These are phyloP conservation scores for Calephelis perditalis DNA, from an alignment of 2,888 invertebrate genomes.

Conservation along the genomic window DNA sequence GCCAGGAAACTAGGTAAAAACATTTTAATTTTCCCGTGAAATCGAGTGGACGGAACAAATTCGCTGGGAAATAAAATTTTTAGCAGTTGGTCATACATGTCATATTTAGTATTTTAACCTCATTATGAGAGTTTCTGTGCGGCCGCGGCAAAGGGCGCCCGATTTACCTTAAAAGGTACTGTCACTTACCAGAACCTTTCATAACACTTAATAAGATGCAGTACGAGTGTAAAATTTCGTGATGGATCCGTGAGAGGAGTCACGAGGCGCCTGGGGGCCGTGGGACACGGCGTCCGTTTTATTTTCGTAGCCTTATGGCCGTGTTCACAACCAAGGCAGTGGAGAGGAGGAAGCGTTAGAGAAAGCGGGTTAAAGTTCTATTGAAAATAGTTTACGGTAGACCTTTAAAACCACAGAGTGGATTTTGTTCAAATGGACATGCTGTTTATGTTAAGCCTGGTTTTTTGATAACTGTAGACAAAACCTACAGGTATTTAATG, in stretches of 20 bases:
- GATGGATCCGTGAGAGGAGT: constrained; percentile 66
- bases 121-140: constrained; percentile 27
- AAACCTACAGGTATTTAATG: too few species aligned
- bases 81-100: neutral
- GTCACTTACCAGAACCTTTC: constrained; percentile 64
- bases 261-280: constrained; percentile 63
- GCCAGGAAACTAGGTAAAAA: too few species aligned
- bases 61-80: too few species aligned
- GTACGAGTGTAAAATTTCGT: constrained; percentile 65
- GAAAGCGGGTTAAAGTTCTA: neutral
- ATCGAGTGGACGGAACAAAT: too few species aligned
- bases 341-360: neutral
- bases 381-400: neutral
- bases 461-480: too few species aligned
- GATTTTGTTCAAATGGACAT: too few species aligned
- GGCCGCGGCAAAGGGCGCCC: constrained; percentile 40
- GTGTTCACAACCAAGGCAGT: neutral
- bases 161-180: constrained; percentile 57
- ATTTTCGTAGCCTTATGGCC: constrained; percentile 51
- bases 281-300: constrained; percentile 56
- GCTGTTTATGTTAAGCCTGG: too few species aligned
- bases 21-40: too few species aligned
- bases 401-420: too few species aligned
- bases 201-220: constrained; percentile 69
- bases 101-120: constrained; percentile 11